Base-by-base conservation (phyloP, 2,797 vertebrate genomes). In the Cossypha heuglini region DNA sequence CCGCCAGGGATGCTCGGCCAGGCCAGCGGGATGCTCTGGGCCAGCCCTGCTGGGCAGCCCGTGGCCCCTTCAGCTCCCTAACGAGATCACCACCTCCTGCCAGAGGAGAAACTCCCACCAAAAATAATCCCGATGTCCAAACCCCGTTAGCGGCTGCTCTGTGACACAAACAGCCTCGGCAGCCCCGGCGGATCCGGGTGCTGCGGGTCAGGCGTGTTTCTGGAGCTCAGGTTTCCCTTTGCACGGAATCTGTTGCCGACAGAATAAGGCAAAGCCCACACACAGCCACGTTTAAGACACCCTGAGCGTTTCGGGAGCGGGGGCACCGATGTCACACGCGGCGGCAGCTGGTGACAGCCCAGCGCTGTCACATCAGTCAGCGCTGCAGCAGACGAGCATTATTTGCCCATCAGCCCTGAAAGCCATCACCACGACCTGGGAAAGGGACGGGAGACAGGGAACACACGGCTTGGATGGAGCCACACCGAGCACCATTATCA, bases 31-130 rank as follows among this genome's bases (percentile, higher is more conserved):
- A 59, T 29, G 74, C 40, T 29, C 67, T 2, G 28, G 35, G 62
- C 0, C 0, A 75, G 62, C 49, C 33, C 31, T 51, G 42, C 46
- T 21, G 71, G 64, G 49, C 21, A 21, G 25, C 58, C 5, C 97
- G 97, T 96, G 97, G 98, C 98, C 98, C 98, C 98, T 99, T 98
- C 98, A 98, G 98, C 98, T 98, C 97, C 98, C 97, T 98, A 98
- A 98, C 97, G 96, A 98, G 98, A 99, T 98, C 99, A 98, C 98
- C 99, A 98, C 98, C 96, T 22, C 37, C 57, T 46, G 74, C 43
- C 1, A 2, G 37, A 80, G 61, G 19, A 74, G 8, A 58, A 74
- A 16, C 49, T 61, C 29, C 25, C n/a, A 3, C 37, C 33, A 17
- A 11, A 83, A 57, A 6, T 1, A 24, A 46, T 16, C 14, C n/a